phyloP scores from a whole-genome alignment of 2,113 vertebrate genomes.

The Scopus umbretta region DNA sequence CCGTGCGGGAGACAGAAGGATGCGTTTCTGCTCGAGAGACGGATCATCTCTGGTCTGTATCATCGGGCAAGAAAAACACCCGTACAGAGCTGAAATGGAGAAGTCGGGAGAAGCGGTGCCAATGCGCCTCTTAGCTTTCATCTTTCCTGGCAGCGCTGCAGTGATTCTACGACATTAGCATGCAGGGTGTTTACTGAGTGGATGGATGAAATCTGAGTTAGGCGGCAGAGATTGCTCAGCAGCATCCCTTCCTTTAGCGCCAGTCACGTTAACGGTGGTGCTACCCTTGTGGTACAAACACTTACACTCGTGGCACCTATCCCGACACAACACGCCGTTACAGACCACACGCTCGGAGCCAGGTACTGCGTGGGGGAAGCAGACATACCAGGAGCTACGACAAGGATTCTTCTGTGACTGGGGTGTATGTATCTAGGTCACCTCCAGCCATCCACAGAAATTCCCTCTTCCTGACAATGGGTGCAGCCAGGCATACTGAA shows the following conservation, averaged over 20 bases:
- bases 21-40: neutral
- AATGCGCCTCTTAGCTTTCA: neutral
- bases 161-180: neutral
- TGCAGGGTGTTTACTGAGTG: neutral
- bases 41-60: neutral
- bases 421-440: neutral
- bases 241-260: neutral
- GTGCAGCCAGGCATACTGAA: neutral
- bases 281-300: neutral
- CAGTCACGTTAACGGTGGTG: neutral
- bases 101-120: neutral
- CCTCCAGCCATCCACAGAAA: neutral
- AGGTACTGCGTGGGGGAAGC: neutral
- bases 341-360: neutral
- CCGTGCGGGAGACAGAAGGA: neutral
- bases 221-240: constrained; percentile 9
- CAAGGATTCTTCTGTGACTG: neutral
- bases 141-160: constrained; percentile 1
- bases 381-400: neutral
- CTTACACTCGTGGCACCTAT: neutral
- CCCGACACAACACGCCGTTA: accelerated
- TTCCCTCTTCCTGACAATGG: neutral
- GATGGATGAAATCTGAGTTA: neutral
- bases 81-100: neutral
- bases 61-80: neutral